These are phyloP conservation scores for Zeus faber DNA, from an alignment of 2,113 vertebrate species.

Conservation along the genomic window DNA sequence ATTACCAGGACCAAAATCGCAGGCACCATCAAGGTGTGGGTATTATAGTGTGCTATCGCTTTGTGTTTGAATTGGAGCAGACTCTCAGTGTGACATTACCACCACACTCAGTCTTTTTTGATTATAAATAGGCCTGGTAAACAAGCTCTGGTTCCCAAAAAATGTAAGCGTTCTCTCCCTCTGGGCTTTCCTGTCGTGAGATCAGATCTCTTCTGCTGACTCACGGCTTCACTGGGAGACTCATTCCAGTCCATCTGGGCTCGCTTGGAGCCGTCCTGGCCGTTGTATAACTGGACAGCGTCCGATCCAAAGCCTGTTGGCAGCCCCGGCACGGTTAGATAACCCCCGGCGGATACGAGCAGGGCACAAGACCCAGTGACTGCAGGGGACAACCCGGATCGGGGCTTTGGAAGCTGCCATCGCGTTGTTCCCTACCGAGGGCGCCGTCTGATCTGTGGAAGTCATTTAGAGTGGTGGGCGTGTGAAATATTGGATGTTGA, in stretches of 20 bases:
- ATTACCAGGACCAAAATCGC: too few relatives aligned
- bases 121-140: neutral
- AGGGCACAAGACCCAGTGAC: neutral
- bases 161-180: conserved; percentile 18
- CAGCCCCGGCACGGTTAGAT: conserved; percentile 37
- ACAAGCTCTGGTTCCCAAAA: too few relatives aligned
- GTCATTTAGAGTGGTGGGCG: too few relatives aligned
- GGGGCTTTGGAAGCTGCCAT: neutral
- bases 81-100: too few relatives aligned
- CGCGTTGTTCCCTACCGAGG: conserved; percentile 11
- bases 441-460: too few relatives aligned
- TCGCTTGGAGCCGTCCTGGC: conserved; percentile 19
- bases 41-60: too few relatives aligned
- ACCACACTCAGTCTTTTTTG: too few relatives aligned
- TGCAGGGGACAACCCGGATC: neutral
- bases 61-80: too few relatives aligned
- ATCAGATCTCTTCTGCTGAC: conserved; percentile 54
- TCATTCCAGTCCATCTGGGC: conserved; percentile 30
- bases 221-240: conserved; percentile 36
- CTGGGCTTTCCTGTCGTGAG: conserved; percentile 24
- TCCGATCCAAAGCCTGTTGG: conserved; percentile 36
- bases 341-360: conserved; percentile 19
- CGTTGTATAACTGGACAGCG: conserved; percentile 51
- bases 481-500: too few relatives aligned
- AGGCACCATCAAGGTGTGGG: too few relatives aligned